Conservation (phyloP, 2,113 vertebrate species). For the Chascanopsetta lugubris region DNA sequence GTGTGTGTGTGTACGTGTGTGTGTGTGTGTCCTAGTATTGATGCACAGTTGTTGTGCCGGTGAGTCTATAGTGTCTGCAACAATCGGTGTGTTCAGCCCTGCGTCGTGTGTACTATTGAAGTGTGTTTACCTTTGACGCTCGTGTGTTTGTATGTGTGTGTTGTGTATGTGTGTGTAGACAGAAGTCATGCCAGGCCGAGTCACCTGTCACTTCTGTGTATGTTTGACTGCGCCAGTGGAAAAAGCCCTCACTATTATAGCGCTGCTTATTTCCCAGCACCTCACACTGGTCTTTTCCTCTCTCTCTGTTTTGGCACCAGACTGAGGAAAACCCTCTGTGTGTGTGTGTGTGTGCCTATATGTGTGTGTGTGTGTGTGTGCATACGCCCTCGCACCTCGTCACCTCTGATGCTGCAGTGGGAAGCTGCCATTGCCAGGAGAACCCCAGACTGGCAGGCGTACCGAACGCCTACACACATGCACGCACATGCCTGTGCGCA, state of each 20-base stretch:
- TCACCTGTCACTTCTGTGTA: constrained; percentile 78
- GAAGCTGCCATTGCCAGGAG: constrained; percentile 74
- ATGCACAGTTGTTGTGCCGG: neutral
- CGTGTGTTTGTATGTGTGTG: constrained; percentile 22
- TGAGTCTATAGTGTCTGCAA: neutral
- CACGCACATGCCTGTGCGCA: constrained; percentile 31
- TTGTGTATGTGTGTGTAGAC: constrained; percentile 39
- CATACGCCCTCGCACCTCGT: constrained; percentile 77
- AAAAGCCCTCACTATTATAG: constrained; percentile 71
- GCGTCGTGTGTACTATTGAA: neutral
- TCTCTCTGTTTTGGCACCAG: constrained; percentile 62
- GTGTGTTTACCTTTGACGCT: neutral
- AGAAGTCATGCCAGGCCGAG: constrained; percentile 52
- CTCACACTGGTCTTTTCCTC: constrained; percentile 73
- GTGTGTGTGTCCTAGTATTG: neutral
- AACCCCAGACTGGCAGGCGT: constrained; percentile 79
- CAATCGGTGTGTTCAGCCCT: constrained; percentile 5
- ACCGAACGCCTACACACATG: constrained; percentile 66
- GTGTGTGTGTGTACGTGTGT: neutral
- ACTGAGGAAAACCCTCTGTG: constrained; percentile 74
- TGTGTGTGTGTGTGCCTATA: constrained; percentile 37
- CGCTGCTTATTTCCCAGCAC: constrained; percentile 77
- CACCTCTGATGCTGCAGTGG: constrained; percentile 76
- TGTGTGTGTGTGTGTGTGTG: constrained; percentile 43
- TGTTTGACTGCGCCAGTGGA: constrained; percentile 71